Evolutionary conservation across 1,140 invertebrate genomes (phyloP).

Genomic region (Zaprionus gabonicus): DNA sequence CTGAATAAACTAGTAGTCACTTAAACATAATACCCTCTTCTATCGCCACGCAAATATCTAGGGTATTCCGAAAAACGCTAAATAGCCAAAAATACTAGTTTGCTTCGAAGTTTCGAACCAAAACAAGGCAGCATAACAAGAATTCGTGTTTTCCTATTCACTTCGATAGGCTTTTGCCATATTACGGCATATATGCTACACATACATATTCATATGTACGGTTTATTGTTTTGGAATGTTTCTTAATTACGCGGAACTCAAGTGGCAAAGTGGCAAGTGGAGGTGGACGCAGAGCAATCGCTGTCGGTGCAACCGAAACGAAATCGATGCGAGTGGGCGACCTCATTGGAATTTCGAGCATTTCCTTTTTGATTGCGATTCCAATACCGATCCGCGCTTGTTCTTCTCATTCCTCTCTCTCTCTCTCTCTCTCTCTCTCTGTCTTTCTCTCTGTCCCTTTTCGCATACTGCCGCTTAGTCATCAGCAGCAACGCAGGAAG

Average conservation of each 20-base stretch:
- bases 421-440: not conserved
- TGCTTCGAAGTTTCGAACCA: conserved; percentile 19
- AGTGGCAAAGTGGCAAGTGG: conserved; percentile 62
- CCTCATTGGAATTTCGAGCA: conserved; percentile 64
- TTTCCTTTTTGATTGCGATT: conserved; percentile 60
- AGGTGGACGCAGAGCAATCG: conserved; percentile 29
- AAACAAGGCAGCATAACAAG: conserved; percentile 32
- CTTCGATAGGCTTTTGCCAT: conserved; percentile 59
- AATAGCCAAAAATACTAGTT: conserved; percentile 47
- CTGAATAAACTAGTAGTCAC: no score
- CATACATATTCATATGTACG: conserved; percentile 35
- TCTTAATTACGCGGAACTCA: conserved; percentile 81
- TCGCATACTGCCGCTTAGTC: conserved; percentile 33
- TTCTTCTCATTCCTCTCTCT: not conserved
- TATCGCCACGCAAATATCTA: not conserved
- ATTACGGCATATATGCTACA: conserved; percentile 46
- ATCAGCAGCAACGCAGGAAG: conserved; percentile 7
- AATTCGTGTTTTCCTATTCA: conserved; percentile 54
- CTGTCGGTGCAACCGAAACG: conserved; percentile 22
- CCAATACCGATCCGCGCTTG: conserved; percentile 27
- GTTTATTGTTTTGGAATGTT: conserved; percentile 80
- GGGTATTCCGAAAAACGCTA: conserved; percentile 35
- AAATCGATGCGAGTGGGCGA: conserved; percentile 50
- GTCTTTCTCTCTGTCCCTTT: not conserved
- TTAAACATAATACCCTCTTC: conserved; percentile 30